Evolutionary conservation across 2,797 vertebrate species (phyloP), one percentile per base, ranked within the genome.

Genomic region (Petrocephalus sullivani): DNA sequence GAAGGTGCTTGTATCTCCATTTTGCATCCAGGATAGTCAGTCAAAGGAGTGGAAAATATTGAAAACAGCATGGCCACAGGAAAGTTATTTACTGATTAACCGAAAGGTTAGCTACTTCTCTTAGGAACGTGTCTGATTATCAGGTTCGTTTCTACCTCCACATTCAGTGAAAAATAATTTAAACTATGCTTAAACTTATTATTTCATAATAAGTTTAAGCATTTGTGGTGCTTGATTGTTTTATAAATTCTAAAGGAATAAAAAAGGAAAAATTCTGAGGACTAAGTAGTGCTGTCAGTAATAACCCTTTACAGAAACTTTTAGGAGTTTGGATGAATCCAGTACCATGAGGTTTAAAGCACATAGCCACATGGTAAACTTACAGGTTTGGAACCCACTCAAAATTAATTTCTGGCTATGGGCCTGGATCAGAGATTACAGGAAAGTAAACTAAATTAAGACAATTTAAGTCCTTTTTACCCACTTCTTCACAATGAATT

Each of bases 21-120:
- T 89, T 60, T 51, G 46, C 49, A 64, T 37, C 53, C 9, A 23
- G 54, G 9, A 37, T 58, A 86, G 28, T 9, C 46, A 60, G 37
- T 56, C 28, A 54, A 61, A 89, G 58, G n/a, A 61, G 57, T 81
- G 88, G 88, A 89, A 89, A 89, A 78, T 89, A 53, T 3, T 33
- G 19, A 71, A 71, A 53, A 86, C 49, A n/a, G 41, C 58, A 56
- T 41, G 56, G 86, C 54, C 67, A 21, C 9, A 53, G 85, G 67
- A 57, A 67, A 67, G 41, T 23, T 81, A 58, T 56, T 28, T 85
- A 88, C 83, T 89, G 19, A 87, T 86, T 87, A 89, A 89, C 88
- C n/a, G 37, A 71, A 46, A 88, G 84, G 53, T 54, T 37, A 87
- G 67, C 67, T 28, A 87, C 85, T 57, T 87, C n/a, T 58, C 41